A percentile compares a stretch with the other conserved stretches of the same genome.
Evolutionary conservation across 2,888 invertebrate genomes (phyloP).

Genomic region (Doris montereyensis): DNA sequence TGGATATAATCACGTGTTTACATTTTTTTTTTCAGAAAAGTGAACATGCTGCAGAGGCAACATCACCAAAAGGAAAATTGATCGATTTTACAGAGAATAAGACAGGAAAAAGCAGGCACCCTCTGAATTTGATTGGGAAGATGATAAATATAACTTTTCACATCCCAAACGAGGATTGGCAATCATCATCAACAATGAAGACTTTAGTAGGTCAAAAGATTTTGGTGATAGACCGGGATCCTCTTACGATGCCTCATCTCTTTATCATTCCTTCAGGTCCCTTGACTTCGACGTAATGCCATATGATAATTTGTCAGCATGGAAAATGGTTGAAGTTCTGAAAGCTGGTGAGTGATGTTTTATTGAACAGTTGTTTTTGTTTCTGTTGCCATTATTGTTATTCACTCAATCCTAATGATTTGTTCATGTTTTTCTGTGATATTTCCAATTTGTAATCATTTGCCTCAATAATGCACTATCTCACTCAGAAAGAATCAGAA

Average conservation of each 20-base stretch:
- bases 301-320: slow-evolving; percentile 40
- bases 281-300: slow-evolving; percentile 43
- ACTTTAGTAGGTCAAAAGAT: slow-evolving; percentile 30
- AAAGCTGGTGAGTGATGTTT: slow-evolving; percentile 43
- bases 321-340: slow-evolving; percentile 38
- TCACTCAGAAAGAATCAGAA: no score
- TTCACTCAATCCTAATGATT: no score
- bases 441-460: no score
- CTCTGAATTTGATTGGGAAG: neutral
- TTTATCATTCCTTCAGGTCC: slow-evolving; percentile 37
- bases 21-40: neutral
- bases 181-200: slow-evolving; percentile 48
- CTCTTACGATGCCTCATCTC: slow-evolving; percentile 32
- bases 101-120: neutral
- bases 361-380: no score
- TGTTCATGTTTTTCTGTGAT: no score
- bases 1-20: no score
- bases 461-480: no score
- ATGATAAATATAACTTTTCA: slow-evolving; percentile 43
- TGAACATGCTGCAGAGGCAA: neutral
- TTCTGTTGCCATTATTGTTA: no score
- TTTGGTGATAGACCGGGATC: slow-evolving; percentile 42
- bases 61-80: no score
- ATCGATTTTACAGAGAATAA: neutral
- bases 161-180: slow-evolving; percentile 43